These are phyloP conservation scores for Asarcornis scutulata DNA, from an alignment of 2,113 vertebrate genomes.

Conservation along the genomic window DNA sequence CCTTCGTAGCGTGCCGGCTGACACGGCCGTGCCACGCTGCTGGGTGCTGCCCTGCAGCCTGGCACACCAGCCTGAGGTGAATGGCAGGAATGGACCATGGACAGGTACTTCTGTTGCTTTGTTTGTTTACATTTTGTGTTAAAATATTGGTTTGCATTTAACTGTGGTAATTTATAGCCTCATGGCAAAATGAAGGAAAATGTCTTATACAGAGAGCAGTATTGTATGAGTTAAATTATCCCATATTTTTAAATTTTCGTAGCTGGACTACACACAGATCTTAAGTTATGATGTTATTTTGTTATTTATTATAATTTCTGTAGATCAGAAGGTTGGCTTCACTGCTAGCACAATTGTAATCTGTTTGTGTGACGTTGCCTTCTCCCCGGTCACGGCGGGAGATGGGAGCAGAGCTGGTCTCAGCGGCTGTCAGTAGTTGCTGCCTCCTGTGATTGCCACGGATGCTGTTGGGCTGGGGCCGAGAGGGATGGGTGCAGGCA, in stretches of 20 bases:
- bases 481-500: neutral
- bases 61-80: conserved; percentile 43
- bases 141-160: conserved; percentile 76
- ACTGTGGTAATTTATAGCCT: conserved; percentile 82
- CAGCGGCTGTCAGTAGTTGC: conserved; percentile 10
- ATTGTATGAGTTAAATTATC: conserved; percentile 92
- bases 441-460: neutral
- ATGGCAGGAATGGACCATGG: conserved; percentile 51
- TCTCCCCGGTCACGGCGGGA: conserved; percentile 7
- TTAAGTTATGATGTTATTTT: conserved; percentile 94
- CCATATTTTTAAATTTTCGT: conserved; percentile 88
- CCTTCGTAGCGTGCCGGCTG: conserved; percentile 13
- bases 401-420: conserved; percentile 46
- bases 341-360: conserved; percentile 82
- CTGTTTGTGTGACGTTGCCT: conserved; percentile 53
- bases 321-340: conserved; percentile 84
- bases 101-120: conserved; percentile 71
- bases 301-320: conserved; percentile 84
- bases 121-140: conserved; percentile 86
- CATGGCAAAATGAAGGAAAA: conserved; percentile 82
- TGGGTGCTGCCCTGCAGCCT: neutral
- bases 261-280: conserved; percentile 96
- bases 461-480: neutral
- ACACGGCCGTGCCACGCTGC: neutral
- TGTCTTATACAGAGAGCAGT: conserved; percentile 83